Conservation (phyloP, 2,888 invertebrate species). For the Lepidochrysops patricia region DNA sequence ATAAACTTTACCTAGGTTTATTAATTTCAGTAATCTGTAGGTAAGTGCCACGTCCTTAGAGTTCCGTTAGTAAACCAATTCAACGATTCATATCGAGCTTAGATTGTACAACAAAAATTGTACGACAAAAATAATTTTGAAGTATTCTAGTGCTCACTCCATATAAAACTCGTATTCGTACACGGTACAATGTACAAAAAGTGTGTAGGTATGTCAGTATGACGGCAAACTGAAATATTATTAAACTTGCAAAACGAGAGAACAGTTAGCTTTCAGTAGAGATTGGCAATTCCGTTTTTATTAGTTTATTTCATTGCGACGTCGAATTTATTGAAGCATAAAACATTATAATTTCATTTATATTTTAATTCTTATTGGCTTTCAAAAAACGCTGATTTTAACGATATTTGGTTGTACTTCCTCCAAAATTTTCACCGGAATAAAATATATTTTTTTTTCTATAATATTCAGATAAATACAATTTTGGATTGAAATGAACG, state of each 20-base stretch:
- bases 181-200: constrained; percentile 49
- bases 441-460: no score
- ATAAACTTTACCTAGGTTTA: no score
- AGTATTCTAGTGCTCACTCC: not conserved
- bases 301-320: constrained; percentile 20
- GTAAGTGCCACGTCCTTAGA: no score
- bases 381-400: not conserved
- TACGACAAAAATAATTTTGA: no score
- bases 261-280: constrained; percentile 35
- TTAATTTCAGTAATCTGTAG: no score
- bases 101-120: not conserved
- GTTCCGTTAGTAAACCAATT: no score
- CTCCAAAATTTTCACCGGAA: no score
- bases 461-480: no score
- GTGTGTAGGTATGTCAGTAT: constrained; percentile 38
- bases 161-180: constrained; percentile 43
- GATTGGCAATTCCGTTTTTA: constrained; percentile 31
- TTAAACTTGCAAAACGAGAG: constrained; percentile 61
- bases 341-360: not conserved
- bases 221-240: constrained; percentile 56
- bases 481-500: no score
- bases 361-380: not conserved
- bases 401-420: not conserved
- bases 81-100: not conserved
- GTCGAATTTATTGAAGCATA: constrained; percentile 18